phyloP scores from a whole-genome alignment of 2,797 vertebrate genomes.

The Macropodus opercularis region DNA sequence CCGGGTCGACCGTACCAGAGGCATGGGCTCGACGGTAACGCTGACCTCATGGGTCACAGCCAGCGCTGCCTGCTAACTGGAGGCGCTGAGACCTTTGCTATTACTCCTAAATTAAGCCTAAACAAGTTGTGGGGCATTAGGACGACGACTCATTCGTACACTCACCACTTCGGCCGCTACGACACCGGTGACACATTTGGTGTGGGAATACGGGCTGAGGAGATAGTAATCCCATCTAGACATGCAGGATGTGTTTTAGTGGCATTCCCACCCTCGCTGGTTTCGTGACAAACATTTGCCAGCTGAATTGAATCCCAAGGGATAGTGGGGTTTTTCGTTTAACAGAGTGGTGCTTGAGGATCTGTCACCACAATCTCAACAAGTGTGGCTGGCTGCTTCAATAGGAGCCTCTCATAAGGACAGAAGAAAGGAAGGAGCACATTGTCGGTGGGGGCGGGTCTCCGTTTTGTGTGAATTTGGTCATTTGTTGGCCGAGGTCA shows the following conservation, averaged over 20 bases:
- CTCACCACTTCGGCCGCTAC: constrained; percentile 34
- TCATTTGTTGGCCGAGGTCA: constrained; percentile 79
- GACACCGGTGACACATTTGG: constrained; percentile 34
- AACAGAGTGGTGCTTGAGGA: constrained; percentile 75
- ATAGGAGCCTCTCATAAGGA: constrained; percentile 67
- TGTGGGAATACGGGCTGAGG: constrained; percentile 68
- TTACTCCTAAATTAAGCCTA: constrained; percentile 51
- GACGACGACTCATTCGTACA: constrained; percentile 42
- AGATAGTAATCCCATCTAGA: constrained; percentile 69
- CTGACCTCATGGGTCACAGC: constrained; percentile 78
- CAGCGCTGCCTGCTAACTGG: constrained; percentile 52
- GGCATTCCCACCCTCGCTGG: constrained; percentile 76
- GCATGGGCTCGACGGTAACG: constrained; percentile 74
- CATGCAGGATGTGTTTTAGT: constrained; percentile 72
- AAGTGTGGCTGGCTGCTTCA: constrained; percentile 71
- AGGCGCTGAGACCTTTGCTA: constrained; percentile 46
- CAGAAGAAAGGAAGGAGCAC: constrained; percentile 64
- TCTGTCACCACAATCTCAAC: constrained; percentile 69
- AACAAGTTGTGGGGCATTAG: constrained; percentile 33
- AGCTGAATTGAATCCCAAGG: constrained; percentile 75
- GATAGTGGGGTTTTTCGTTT: constrained; percentile 70
- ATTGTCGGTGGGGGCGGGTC: constrained; percentile 60
- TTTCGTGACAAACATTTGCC: constrained; percentile 74
- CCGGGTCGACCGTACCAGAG: constrained; percentile 69
- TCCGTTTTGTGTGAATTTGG: constrained; percentile 79